A percentile compares a stretch with the other conserved stretches of the same genome.
Conservation (phyloP, 2,113 vertebrate genomes). For the Tetraodon nigroviridis region DNA sequence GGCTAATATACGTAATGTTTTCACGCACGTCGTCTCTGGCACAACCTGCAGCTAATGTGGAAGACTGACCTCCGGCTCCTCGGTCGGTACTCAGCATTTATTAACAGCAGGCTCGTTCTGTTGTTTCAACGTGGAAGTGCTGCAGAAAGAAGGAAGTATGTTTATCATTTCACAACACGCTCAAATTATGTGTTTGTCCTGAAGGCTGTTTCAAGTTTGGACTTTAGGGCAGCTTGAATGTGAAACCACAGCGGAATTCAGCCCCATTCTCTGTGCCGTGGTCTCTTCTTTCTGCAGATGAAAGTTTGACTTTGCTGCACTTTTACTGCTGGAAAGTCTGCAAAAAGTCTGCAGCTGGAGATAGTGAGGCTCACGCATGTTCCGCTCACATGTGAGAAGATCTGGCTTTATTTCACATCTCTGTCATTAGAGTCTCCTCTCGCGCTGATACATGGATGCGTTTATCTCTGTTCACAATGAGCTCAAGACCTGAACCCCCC, state of each 20-base stretch:
- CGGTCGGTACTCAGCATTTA: constrained; percentile 53
- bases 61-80: constrained; percentile 54
- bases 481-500: constrained; percentile 53
- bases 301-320: constrained; percentile 38
- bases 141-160: constrained; percentile 17
- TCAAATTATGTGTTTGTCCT: constrained; percentile 5
- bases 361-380: constrained; percentile 53
- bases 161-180: no score
- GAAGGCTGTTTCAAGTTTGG: constrained; percentile 24
- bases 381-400: constrained; percentile 41
- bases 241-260: constrained; percentile 45
- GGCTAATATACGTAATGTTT: constrained; percentile 67
- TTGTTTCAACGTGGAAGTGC: constrained; percentile 31
- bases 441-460: constrained; percentile 42
- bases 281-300: constrained; percentile 43
- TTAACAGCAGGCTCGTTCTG: constrained; percentile 42
- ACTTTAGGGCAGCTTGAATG: constrained; percentile 24
- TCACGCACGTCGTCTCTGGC: constrained; percentile 42
- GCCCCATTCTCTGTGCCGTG: constrained; percentile 48
- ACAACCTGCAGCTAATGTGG: constrained; percentile 52
- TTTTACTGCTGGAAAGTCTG: constrained; percentile 50
- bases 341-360: constrained; percentile 50
- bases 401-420: constrained; percentile 54
- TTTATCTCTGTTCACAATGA: constrained; percentile 64
- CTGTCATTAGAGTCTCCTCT: constrained; percentile 41